Percentiles rank a stretch among this genome's conserved stretches.
Conservation (phyloP, 30 jellyfish, hydroid and myxozoan genomes). For the Clytia hemisphaerica region DNA sequence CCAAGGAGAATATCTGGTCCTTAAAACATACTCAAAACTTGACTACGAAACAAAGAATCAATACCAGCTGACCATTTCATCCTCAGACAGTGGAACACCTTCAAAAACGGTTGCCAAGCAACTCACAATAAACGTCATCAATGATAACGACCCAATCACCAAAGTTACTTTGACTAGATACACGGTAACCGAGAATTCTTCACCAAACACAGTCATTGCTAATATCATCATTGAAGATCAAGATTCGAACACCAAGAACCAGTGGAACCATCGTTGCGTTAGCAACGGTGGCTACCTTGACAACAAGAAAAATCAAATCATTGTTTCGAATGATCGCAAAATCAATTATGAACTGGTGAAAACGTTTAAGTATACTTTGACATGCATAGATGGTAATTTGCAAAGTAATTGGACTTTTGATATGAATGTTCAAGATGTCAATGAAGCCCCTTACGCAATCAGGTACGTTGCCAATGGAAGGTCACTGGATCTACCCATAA, state of each 20-base stretch:
- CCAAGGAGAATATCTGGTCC: neutral
- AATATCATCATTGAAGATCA: constrained; percentile 11
- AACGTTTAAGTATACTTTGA: constrained; percentile 10
- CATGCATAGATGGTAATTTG: constrained; percentile 63
- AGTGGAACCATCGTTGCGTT: constrained; percentile 2
- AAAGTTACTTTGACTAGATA: neutral
- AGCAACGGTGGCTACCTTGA: neutral
- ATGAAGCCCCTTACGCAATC: constrained; percentile 63
- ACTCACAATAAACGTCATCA: constrained; percentile 9
- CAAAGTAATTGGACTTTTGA: constrained; percentile 17
- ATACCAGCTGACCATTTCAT: neutral
- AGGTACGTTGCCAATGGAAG: too few relatives aligned
- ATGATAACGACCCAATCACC: constrained; percentile 31
- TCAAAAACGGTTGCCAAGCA: neutral
- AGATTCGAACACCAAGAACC: constrained; percentile 6
- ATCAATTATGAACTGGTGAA: constrained; percentile 13
- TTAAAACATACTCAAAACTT: constrained; percentile 2
- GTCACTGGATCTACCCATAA: too few relatives aligned
- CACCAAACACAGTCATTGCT: constrained; percentile 5
- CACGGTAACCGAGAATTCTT: constrained; percentile 15
- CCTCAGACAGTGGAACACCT: constrained; percentile 35
- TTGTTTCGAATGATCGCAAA: neutral
- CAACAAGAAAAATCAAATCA: neutral
- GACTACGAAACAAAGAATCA: constrained; percentile 18
- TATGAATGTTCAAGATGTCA: constrained; percentile 53